Evolutionary conservation across 1,140 invertebrate genomes (phyloP).

Genomic region (Neodiprion virginianus): DNA sequence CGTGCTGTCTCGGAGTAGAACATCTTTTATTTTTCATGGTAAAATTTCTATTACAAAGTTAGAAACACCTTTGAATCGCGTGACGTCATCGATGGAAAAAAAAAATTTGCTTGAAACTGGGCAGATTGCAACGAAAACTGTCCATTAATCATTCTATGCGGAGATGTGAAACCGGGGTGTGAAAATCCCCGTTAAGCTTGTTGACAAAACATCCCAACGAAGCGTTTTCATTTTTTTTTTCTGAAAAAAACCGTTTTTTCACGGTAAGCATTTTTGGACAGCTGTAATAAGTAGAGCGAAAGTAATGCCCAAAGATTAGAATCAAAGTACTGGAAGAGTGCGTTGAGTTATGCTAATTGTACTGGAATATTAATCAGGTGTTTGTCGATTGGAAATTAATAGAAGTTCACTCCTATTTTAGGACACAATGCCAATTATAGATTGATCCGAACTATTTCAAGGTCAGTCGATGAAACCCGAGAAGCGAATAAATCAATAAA

Average conservation of each 20-base stretch:
- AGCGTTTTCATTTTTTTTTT: conserved; percentile 29
- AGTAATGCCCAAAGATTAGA: conserved; percentile 35
- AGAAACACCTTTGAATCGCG: too few species aligned
- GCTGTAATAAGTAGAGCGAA: conserved; percentile 43
- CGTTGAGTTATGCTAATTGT: conserved; percentile 42
- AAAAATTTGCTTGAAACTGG: background rate
- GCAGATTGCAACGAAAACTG: background rate
- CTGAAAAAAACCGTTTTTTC: conserved; percentile 33
- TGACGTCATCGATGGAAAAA: background rate
- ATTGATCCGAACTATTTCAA: background rate
- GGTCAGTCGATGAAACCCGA: background rate
- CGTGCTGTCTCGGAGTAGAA: background rate
- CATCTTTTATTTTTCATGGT: too few species aligned
- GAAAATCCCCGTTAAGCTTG: conserved; percentile 31
- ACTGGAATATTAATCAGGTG: conserved; percentile 44
- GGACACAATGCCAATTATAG: background rate
- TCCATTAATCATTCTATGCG: background rate
- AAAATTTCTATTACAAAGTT: too few species aligned
- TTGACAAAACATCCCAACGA: conserved; percentile 13
- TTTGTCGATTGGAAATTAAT: conserved; percentile 28
- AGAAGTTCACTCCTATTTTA: background rate
- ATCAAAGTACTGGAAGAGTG: conserved; percentile 53
- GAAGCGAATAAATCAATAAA: background rate
- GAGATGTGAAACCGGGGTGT: conserved; percentile 31
- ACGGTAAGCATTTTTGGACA: conserved; percentile 26